Base-by-base conservation (phyloP, 1,140 invertebrate species). In the Bombus soroeensis region DNA sequence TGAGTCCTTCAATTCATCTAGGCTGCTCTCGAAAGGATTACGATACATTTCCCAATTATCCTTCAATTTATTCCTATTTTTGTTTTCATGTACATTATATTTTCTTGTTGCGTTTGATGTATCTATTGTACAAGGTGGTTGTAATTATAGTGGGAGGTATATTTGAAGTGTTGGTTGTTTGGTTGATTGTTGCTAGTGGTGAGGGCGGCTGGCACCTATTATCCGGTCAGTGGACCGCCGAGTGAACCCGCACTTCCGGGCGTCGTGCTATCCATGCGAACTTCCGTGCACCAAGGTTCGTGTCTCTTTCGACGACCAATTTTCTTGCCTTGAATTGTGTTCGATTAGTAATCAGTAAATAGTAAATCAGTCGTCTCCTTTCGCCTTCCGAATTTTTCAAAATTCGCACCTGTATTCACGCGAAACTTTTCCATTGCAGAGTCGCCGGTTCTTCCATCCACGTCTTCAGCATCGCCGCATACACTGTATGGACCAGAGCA, bases 191-290 rank as follows among this genome's bases (percentile, higher is more conserved):
- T 97, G 97, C 95, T 97, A 98, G 97, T 98, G 96, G 98, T 98
- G 96, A 98, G 98, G 97, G 98, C 98, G 95, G 97, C 97, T 92
- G 98, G 98, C 94, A 99, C 98, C 95, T 99, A 98, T 96, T 99
- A 98, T 96, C 98, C 98, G 92, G 96, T 98, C 90, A 98, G 98
- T 93, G 97, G 97, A 95, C 96, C 97, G 94, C 94, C 96, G 92
- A 95, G 93, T 92, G 95, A 95, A 94, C 94, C 95, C 93, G 94
- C 95, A 95, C 95, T 95, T 93, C 95, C 95, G 94, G 93, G 94
- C 94, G 94, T 95, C 94, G 95, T 95, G 93, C 93, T 95, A 95
- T 95, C 94, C 94, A 95, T 95, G 94, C 95, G 95, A 95, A 93
- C 94, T 95, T 95, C 95, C 93, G 95, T 95, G 94, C 95, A 95